phyloP scores from a whole-genome alignment of 2,797 vertebrate genomes.

The Clamator glandarius region DNA sequence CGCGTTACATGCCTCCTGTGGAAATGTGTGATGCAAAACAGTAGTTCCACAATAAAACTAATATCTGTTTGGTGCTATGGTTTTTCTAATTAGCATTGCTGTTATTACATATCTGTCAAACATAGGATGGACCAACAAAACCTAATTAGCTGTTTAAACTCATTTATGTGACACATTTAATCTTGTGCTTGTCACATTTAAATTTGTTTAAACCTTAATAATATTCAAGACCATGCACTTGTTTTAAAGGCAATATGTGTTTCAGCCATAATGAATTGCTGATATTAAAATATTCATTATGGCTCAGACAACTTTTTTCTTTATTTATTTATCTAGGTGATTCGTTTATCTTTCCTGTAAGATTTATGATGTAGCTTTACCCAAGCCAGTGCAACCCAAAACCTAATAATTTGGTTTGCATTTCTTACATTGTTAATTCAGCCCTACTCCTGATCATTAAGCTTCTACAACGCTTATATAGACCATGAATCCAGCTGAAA shows the following conservation, averaged over 20 bases:
- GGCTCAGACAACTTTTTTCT: conserved; percentile 38
- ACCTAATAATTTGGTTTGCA: conserved; percentile 23
- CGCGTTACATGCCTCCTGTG: not conserved
- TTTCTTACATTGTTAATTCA: conserved; percentile 33
- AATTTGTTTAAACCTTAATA: conserved; percentile 75
- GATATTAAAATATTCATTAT: conserved; percentile 70
- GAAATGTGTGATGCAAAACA: not conserved
- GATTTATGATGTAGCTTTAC: conserved; percentile 56
- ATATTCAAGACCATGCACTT: conserved; percentile 75
- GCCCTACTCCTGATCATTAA: not conserved
- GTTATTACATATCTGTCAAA: conserved; percentile 52
- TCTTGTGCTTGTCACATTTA: conserved; percentile 72
- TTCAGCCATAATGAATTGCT: conserved; percentile 70
- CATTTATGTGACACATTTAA: conserved; percentile 70
- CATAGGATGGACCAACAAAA: conserved; percentile 62
- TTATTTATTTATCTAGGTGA: conserved; percentile 61
- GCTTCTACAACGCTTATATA: not conserved
- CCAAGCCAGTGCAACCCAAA: conserved; percentile 14
- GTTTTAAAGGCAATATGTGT: conserved; percentile 69
- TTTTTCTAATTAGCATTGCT: conserved; percentile 56
- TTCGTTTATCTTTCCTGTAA: conserved; percentile 55
- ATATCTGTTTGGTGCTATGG: not conserved
- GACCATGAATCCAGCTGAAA: not conserved
- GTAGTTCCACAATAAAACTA: not conserved
- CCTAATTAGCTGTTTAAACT: conserved; percentile 72